Percentiles rank a stretch among this genome's conserved stretches.
Evolutionary conservation across 2,113 vertebrate species (phyloP).

Genomic region (Callospermophilus lateralis): DNA sequence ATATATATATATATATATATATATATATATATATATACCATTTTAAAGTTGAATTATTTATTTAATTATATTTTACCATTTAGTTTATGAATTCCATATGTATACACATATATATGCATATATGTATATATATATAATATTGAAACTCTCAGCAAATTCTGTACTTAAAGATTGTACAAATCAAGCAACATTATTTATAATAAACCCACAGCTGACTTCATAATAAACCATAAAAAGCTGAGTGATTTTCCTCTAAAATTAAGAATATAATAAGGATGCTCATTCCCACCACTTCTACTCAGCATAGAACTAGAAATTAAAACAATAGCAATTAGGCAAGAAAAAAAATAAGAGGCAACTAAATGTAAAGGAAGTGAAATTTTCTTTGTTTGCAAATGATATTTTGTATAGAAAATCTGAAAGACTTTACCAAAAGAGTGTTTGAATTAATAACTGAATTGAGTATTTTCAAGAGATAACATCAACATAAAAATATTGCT

Average conservation of each 20-base stretch:
- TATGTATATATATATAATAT: neutral
- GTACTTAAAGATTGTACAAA: neutral
- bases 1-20: too few relatives aligned
- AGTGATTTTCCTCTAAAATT: neutral
- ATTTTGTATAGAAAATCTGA: neutral
- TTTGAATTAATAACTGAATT: neutral
- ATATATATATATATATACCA: neutral
- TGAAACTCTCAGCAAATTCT: neutral
- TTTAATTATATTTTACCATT: neutral
- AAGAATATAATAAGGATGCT: neutral
- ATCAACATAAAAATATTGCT: neutral
- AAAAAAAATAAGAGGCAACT: neutral
- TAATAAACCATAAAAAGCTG: neutral
- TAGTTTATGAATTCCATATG: neutral
- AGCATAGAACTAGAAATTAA: neutral
- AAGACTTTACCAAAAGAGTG: neutral
- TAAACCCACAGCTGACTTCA: neutral
- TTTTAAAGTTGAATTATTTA: neutral
- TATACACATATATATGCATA: too few relatives aligned
- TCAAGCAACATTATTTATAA: neutral
- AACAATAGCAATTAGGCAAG: neutral
- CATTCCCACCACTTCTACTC: neutral
- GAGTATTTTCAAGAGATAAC: neutral
- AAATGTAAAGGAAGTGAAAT: neutral
- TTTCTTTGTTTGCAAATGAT: neutral